Evolutionary conservation across 2,113 vertebrate genomes (phyloP).

Genomic region (Alces alces): DNA sequence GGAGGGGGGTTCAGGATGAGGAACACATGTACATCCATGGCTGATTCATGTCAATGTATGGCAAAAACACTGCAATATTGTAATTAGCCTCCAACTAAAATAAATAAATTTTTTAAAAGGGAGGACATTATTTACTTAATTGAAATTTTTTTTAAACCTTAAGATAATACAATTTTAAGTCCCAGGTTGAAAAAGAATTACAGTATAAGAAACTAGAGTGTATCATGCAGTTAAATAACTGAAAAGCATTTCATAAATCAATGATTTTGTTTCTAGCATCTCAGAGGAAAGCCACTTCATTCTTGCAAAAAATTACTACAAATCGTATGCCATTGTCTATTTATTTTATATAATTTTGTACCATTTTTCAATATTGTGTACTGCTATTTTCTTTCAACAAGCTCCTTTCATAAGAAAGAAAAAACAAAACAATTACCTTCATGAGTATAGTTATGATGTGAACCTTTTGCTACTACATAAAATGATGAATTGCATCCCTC

Average conservation of each 20-base stretch:
- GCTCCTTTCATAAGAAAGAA: neutral
- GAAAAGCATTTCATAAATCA: neutral
- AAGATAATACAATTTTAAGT: neutral
- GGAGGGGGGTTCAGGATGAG: neutral
- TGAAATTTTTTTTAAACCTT: neutral
- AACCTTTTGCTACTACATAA: constrained; percentile 38
- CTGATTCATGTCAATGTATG: neutral
- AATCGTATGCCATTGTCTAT: neutral
- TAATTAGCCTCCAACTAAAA: neutral
- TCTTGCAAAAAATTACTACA: neutral
- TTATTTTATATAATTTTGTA: neutral
- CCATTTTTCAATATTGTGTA: neutral
- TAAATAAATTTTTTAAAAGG: neutral
- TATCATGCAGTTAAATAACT: neutral
- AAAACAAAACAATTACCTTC: constrained; percentile 22
- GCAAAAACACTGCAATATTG: neutral
- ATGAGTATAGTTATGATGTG: constrained; percentile 8
- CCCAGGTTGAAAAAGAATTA: neutral
- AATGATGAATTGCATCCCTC: constrained; percentile 35
- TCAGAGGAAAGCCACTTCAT: neutral
- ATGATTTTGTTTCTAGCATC: neutral
- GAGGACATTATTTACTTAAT: neutral
- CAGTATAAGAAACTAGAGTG: neutral
- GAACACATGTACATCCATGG: neutral
- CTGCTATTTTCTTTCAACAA: constrained; percentile 14